A percentile compares a stretch with the other conserved stretches of the same genome.
phyloP scores from a whole-genome alignment of 2,888 invertebrate genomes.

The Luperina testacea region DNA sequence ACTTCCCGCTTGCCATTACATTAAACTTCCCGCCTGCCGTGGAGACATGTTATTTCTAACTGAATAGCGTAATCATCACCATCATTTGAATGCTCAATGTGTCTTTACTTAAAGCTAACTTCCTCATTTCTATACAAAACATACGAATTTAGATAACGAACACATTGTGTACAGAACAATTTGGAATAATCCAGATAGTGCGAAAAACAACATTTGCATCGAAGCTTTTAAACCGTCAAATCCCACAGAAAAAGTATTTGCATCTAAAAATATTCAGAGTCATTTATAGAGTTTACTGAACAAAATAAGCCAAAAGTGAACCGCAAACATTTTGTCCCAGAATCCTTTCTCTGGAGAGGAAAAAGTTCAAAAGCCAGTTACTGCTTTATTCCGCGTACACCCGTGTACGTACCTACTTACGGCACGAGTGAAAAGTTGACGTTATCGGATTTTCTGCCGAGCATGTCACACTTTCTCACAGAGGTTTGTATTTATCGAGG shows the following conservation, averaged over 20 bases:
- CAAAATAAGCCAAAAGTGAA: conserved; percentile 66
- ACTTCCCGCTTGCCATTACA: conserved; percentile 8
- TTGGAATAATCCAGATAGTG: conserved; percentile 12
- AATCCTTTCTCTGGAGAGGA: conserved; percentile 66
- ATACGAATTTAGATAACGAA: conserved; percentile 35
- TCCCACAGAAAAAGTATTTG: conserved; percentile 38
- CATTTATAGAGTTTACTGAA: conserved; percentile 62
- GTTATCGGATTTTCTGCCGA: conserved; percentile 66
- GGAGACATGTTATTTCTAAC: conserved; percentile 49
- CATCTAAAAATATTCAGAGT: conserved; percentile 55
- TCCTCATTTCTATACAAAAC: conserved; percentile 33
- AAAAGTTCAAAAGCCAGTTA: conserved; percentile 71
- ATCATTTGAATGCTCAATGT: conserved; percentile 45
- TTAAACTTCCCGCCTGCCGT: conserved; percentile 55
- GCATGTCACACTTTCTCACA: conserved; percentile 47
- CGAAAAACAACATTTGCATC: not conserved
- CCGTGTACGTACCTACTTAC: conserved; percentile 62
- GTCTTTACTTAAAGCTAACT: conserved; percentile 45
- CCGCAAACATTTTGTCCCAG: conserved; percentile 67
- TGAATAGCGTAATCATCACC: conserved; percentile 56
- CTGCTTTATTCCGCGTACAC: conserved; percentile 59
- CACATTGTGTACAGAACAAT: conserved; percentile 31
- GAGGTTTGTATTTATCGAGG: conserved; percentile 50
- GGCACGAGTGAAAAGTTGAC: conserved; percentile 68
- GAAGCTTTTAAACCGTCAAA: conserved; percentile 35